A percentile compares a stretch with the other conserved stretches of the same genome.
phyloP scores from a whole-genome alignment of 2,113 vertebrate species.

The Charina bottae region DNA sequence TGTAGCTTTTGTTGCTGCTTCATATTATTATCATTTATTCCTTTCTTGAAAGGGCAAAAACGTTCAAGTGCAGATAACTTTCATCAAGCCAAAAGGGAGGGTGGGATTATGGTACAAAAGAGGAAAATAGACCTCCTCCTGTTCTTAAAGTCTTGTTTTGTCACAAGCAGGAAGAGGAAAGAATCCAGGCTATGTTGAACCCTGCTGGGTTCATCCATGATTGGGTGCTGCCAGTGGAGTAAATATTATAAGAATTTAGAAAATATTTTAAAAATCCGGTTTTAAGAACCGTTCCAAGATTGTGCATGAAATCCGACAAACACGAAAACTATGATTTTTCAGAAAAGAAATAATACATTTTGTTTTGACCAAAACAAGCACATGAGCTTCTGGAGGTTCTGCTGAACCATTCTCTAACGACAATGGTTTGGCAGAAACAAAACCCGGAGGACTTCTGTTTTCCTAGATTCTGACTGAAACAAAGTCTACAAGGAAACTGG shows the following conservation, averaged over 20 bases:
- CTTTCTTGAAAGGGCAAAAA: neutral
- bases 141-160: neutral
- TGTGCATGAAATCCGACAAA: neutral
- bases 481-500: neutral
- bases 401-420: neutral
- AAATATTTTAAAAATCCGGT: neutral
- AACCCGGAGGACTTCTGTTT: neutral
- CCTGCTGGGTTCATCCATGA: neutral
- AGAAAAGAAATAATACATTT: neutral
- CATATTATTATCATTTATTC: accelerated
- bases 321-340: neutral
- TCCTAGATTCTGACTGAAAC: neutral
- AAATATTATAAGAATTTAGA: neutral
- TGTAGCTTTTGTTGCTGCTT: neutral
- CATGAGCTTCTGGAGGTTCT: neutral
- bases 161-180: neutral
- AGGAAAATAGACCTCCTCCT: neutral
- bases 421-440: neutral
- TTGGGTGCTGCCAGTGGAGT: neutral
- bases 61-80: neutral
- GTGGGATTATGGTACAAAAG: neutral
- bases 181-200: neutral
- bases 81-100: neutral
- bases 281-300: neutral
- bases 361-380: neutral